Base-by-base conservation (phyloP, 92 coral and sea anemone species). In the Meandrina meandrites region DNA sequence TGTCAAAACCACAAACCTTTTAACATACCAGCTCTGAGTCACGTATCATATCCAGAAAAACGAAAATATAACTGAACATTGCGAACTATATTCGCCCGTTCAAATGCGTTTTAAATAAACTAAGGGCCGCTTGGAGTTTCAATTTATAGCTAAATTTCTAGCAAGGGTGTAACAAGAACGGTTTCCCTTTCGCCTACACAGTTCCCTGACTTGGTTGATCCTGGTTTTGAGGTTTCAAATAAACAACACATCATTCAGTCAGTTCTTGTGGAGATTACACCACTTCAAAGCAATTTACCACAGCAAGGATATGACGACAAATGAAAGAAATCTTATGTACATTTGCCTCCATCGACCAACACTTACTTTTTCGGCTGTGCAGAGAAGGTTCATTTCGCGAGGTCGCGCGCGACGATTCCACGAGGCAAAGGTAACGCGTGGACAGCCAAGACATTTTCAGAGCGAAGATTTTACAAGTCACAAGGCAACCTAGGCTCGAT, bases 141-240 rank as follows among this genome's bases (percentile, higher is more conserved):
- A 57, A 57, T 84, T 84, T 53, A 36, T 73, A 84, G 64, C 78
- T 8, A 45, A 32, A 81, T 47, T 81, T 81, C 35, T 66, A 10
- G 57, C 36, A 75, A 74, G 88, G 88, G 81, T 76, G 81, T 76
- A 35, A 84, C 81, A 75, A 84, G 53, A 40, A 74, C 15, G 72
- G 71, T 6, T 76, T 85, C 42, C 88, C 82, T 45, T 56, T 56
- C 47, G 58, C 82, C 87, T 80, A 74, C 81, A 84, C 31, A 40
- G 22, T 76, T 30, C 73, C 58, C 76, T 32, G 8, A 24, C 27
- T 28, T 21, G 36, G 35, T 62, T 62, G n/a, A 62, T 45, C 48
- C 48, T 48, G 82, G 82, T 35, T 74, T 76, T 77, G 36, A 22
- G 81, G 81, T 28, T 66, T 53, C 68, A 67, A 16, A 75, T 77